Conservation (phyloP, 1,140 invertebrate species). For the Apis dorsata region DNA sequence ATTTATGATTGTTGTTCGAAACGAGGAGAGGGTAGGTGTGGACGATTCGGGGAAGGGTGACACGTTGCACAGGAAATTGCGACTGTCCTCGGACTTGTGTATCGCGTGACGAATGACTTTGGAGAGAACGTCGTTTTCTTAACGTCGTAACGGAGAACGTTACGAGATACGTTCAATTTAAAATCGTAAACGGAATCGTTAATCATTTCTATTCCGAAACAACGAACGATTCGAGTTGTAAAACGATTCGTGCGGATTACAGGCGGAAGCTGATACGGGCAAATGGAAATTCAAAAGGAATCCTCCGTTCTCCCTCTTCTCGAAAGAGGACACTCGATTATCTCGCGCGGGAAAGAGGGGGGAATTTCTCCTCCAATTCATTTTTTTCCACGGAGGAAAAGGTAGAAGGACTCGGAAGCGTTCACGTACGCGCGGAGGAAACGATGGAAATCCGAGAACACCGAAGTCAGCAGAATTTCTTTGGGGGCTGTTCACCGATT, state of each 20-base stretch:
- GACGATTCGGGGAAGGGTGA: no score
- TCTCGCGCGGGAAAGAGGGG: conserved; percentile 22
- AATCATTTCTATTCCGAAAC: no score
- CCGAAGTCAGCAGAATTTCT: conserved; percentile 47
- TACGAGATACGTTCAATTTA: no score
- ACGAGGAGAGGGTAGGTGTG: background rate
- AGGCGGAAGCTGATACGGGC: background rate
- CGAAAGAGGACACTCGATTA: conserved; percentile 28
- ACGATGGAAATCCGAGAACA: conserved; percentile 12
- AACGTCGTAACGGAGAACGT: no score
- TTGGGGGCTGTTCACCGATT: background rate
- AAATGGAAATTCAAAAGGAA: background rate
- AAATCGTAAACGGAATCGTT: no score
- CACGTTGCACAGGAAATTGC: background rate
- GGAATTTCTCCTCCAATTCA: conserved; percentile 35
- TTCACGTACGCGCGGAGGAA: conserved; percentile 4
- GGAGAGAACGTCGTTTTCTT: no score
- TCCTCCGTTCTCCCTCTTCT: conserved; percentile 2
- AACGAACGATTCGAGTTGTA: no score
- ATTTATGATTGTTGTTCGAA: background rate
- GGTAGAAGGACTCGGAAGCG: conserved; percentile 13
- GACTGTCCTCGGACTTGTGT: background rate
- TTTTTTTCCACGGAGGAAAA: conserved; percentile 12
- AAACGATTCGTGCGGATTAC: background rate
- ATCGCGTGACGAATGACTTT: background rate